A percentile compares a stretch with the other conserved stretches of the same genome.
These are phyloP conservation scores for Pollenia griseotomentosa DNA, from an alignment of 2,888 invertebrate genomes.

Conservation along the genomic window DNA sequence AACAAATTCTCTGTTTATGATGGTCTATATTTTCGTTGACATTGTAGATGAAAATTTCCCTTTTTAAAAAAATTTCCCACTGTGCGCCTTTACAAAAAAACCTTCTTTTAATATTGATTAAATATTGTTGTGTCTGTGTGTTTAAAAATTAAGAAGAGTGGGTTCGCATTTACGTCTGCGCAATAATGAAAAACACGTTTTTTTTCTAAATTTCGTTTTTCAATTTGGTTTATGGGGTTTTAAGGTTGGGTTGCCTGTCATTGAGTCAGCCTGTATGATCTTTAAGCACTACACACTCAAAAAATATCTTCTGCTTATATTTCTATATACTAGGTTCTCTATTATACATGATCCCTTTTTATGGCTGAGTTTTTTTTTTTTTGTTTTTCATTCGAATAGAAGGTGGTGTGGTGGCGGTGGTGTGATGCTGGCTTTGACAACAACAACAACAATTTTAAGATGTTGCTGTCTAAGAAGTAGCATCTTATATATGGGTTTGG, in stretches of 20 bases:
- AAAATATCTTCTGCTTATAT: neutral
- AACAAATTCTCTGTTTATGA: no score
- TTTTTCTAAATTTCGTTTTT: conserved; percentile 45
- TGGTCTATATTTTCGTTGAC: no score
- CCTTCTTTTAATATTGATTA: conserved; percentile 55
- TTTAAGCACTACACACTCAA: conserved; percentile 14
- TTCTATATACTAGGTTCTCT: conserved; percentile 5
- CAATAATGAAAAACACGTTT: conserved; percentile 72
- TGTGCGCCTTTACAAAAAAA: conserved; percentile 2
- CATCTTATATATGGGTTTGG: conserved; percentile 24
- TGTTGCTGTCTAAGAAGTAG: conserved; percentile 27
- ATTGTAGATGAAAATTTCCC: no score
- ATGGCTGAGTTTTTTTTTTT: conserved; percentile 34
- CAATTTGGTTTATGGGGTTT: conserved; percentile 67
- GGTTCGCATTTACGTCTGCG: conserved; percentile 73
- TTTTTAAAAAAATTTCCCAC: no score
- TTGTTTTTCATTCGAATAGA: conserved; percentile 41
- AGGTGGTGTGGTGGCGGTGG: conserved; percentile 57
- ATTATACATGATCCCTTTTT: conserved; percentile 64
- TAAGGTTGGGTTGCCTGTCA: conserved; percentile 70
- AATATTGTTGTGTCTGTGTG: conserved; percentile 27
- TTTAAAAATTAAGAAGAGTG: conserved; percentile 64
- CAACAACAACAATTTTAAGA: conserved; percentile 47
- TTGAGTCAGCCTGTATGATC: conserved; percentile 16
- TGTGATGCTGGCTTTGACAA: conserved; percentile 39